Conservation (phyloP, 2,113 vertebrate species). For the Eleginops maclovinus region DNA sequence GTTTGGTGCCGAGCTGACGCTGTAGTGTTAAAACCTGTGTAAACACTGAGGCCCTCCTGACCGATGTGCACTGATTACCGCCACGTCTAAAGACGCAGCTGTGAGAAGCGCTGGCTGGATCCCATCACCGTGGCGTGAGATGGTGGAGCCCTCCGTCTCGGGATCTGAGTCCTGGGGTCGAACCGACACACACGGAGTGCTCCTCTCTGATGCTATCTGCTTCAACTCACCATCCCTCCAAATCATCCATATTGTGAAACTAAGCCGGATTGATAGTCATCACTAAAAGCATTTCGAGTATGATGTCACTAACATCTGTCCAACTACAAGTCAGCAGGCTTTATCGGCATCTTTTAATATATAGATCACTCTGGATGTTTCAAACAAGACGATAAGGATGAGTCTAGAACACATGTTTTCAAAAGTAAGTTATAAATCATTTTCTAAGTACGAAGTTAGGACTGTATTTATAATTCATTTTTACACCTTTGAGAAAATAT, state of each 20-base stretch:
- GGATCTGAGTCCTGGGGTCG: slow-evolving; percentile 26
- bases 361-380: background rate
- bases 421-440: background rate
- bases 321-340: background rate
- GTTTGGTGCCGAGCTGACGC: slow-evolving; percentile 40
- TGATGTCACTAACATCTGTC: slow-evolving; percentile 61
- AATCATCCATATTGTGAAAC: background rate
- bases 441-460: background rate
- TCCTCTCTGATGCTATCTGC: slow-evolving; percentile 48
- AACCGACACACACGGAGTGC: slow-evolving; percentile 27
- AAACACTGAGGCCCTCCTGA: slow-evolving; percentile 71
- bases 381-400: background rate
- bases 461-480: background rate
- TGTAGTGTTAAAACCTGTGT: slow-evolving; percentile 48
- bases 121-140: slow-evolving; percentile 62
- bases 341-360: slow-evolving; percentile 17
- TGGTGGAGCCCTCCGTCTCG: background rate
- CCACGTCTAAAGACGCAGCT: slow-evolving; percentile 45
- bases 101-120: slow-evolving; percentile 50
- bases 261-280: slow-evolving; percentile 45
- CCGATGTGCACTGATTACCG: slow-evolving; percentile 68
- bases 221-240: background rate
- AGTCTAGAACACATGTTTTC: background rate
- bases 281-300: slow-evolving; percentile 49
- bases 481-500: background rate